Percentiles rank a stretch among this genome's conserved stretches.
phyloP scores from a whole-genome alignment of 2,888 invertebrate genomes.

The Eupithecia dodoneata region DNA sequence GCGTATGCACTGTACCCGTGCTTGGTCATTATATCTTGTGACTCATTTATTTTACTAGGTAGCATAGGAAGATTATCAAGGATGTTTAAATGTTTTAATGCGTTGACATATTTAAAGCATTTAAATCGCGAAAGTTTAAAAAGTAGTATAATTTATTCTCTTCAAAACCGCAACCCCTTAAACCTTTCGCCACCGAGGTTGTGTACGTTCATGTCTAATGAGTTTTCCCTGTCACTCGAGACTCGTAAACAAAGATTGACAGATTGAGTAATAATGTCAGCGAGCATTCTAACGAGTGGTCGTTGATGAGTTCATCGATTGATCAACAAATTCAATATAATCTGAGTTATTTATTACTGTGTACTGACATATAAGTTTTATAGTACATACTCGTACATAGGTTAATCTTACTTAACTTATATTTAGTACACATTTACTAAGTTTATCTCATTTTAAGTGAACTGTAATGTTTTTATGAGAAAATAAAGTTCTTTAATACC shows the following conservation, averaged over 20 bases:
- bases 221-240: neutral
- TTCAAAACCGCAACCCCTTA: neutral
- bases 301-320: neutral
- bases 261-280: neutral
- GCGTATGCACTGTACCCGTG: too few species aligned
- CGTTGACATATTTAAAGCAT: too few species aligned
- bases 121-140: too few species aligned
- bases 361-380: neutral
- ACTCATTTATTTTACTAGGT: too few species aligned
- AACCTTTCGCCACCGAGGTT: neutral
- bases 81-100: too few species aligned
- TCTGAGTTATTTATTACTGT: neutral
- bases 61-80: too few species aligned
- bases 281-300: neutral
- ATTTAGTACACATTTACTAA: too few species aligned
- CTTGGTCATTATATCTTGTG: too few species aligned
- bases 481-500: too few species aligned
- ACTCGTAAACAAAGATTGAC: neutral
- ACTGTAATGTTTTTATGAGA: too few species aligned
- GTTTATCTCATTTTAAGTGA: too few species aligned
- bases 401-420: neutral
- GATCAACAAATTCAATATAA: neutral
- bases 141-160: too few species aligned
- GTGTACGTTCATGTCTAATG: neutral
- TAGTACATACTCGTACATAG: neutral